Conservation (phyloP, 2,113 vertebrate species). For the Tenebrosternarchus preto region DNA sequence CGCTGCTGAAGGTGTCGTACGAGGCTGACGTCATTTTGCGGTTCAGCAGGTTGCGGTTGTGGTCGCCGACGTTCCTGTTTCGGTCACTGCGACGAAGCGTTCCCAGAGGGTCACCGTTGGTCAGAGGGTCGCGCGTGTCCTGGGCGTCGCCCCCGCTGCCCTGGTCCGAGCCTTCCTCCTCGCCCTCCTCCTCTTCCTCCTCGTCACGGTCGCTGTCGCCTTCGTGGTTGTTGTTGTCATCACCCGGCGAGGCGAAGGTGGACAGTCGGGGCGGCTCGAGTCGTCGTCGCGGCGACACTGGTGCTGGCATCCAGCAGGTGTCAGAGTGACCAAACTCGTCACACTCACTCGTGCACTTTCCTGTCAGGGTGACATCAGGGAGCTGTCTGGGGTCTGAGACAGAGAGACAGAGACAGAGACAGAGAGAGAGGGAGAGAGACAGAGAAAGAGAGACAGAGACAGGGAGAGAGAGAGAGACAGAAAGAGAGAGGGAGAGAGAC, state of each 20-base stretch:
- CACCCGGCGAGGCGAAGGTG: constrained; percentile 71
- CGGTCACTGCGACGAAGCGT: constrained; percentile 70
- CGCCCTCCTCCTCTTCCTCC: constrained; percentile 67
- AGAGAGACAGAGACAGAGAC: not conserved
- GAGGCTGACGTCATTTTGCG: constrained; percentile 80
- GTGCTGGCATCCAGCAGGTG: constrained; percentile 78
- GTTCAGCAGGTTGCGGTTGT: constrained; percentile 79
- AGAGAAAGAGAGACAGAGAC: not conserved
- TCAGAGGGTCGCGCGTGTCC: constrained; percentile 56
- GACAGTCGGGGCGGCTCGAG: constrained; percentile 73
- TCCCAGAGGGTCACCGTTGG: constrained; percentile 73
- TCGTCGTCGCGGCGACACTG: constrained; percentile 68
- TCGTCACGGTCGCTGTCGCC: constrained; percentile 68
- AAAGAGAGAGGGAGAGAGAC: not conserved
- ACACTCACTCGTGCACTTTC: constrained; percentile 75
- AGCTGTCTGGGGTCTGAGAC: constrained; percentile 73
- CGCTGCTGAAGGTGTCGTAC: constrained; percentile 78
- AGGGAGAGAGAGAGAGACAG: not conserved
- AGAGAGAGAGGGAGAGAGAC: not conserved
- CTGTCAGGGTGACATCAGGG: constrained; percentile 76
- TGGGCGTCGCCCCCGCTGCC: constrained; percentile 67
- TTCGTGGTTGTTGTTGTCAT: constrained; percentile 75
- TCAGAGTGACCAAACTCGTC: constrained; percentile 77
- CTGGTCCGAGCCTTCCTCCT: constrained; percentile 51
- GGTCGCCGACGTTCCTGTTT: constrained; percentile 77